These are phyloP conservation scores for Drosophila infuscata DNA, from an alignment of 2,888 invertebrate species.

Conservation along the genomic window DNA sequence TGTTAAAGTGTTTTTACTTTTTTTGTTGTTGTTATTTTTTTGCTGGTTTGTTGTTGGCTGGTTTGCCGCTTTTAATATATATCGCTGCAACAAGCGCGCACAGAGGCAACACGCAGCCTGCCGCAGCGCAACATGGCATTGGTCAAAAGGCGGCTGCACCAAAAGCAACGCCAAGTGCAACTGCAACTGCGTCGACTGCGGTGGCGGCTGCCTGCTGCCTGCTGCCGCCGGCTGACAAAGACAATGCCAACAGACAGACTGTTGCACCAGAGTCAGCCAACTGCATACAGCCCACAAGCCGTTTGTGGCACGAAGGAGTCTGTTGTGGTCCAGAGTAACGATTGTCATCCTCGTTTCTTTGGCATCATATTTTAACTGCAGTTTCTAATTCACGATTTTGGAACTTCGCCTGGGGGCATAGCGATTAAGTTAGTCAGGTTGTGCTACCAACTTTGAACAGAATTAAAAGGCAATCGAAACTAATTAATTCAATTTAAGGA, in stretches of 20 bases:
- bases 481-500: background rate
- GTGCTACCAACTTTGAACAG: background rate
- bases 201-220: constrained; percentile 4
- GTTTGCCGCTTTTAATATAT: constrained; percentile 41
- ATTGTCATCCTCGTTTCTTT: constrained; percentile 34
- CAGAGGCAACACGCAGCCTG: constrained; percentile 41
- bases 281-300: constrained; percentile 33
- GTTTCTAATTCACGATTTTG: constrained; percentile 44
- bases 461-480: background rate
- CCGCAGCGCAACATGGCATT: constrained; percentile 39
- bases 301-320: constrained; percentile 29
- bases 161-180: constrained; percentile 70
- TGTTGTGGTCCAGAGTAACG: constrained; percentile 15
- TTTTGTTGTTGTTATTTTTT: background rate
- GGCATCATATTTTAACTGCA: constrained; percentile 36
- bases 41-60: background rate
- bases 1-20: constrained; percentile 50
- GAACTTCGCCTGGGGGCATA: background rate
- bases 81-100: constrained; percentile 36
- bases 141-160: constrained; percentile 48
- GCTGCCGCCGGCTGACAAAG: constrained; percentile 47
- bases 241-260: constrained; percentile 62
- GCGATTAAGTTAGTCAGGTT: constrained; percentile 1
- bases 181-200: constrained; percentile 26
- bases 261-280: constrained; percentile 30